These are phyloP conservation scores for Dasysyrphus tricinctus DNA, from an alignment of 2,888 invertebrate genomes.

Conservation along the genomic window DNA sequence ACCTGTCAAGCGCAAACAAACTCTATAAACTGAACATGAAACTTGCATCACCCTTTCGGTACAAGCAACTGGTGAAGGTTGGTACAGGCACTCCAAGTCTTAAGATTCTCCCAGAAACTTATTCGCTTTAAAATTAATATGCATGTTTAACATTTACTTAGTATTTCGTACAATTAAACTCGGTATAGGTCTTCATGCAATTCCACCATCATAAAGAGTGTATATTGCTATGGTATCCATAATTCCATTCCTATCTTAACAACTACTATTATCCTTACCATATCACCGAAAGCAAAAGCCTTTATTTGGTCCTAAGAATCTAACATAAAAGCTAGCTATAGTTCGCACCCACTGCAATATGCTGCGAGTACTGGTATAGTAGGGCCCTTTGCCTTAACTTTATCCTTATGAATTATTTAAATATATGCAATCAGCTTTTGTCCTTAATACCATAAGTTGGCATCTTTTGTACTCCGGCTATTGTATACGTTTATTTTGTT, in stretches of 20 bases:
- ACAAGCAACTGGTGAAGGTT: not conserved
- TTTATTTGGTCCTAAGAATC: not conserved
- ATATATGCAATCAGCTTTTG: conserved; percentile 35
- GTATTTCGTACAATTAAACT: not conserved
- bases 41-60: no score
- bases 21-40: no score
- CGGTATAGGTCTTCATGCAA: not conserved
- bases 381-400: conserved; percentile 41
- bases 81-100: not conserved
- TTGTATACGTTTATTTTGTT: conserved; percentile 24
- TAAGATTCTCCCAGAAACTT: not conserved
- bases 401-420: conserved; percentile 60
- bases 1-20: no score
- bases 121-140: not conserved
- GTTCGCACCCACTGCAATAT: not conserved
- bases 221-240: not conserved
- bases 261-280: no score
- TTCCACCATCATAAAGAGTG: not conserved
- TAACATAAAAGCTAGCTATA: not conserved
- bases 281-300: not conserved
- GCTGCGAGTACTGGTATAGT: not conserved
- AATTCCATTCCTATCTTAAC: not conserved
- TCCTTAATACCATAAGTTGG: conserved; percentile 43
- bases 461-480: conserved; percentile 39
- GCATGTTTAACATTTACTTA: not conserved